These are phyloP conservation scores for Pandemis cinnamomeana DNA, from an alignment of 2,888 invertebrate genomes.

Conservation along the genomic window DNA sequence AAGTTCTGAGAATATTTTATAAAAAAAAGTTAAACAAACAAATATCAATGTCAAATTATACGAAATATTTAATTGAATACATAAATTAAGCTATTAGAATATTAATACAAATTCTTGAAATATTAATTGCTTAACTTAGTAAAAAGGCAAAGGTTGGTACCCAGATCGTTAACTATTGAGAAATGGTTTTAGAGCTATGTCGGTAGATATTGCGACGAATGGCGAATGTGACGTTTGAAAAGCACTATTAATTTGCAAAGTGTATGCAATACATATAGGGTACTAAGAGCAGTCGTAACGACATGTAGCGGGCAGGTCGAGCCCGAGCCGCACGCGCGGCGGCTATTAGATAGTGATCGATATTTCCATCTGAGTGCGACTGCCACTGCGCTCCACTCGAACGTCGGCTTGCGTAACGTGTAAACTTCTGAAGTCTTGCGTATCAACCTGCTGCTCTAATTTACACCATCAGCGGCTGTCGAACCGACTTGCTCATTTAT, in stretches of 20 bases:
- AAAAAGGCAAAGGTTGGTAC: conserved; percentile 4
- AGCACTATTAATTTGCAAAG: conserved; percentile 5
- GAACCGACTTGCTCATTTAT: conserved; percentile 3
- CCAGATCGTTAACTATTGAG: neutral
- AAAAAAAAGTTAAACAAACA: neutral
- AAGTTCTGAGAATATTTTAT: neutral
- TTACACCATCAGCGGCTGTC: conserved; percentile 5
- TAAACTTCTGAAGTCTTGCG: conserved; percentile 30
- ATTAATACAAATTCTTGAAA: conserved; percentile 13
- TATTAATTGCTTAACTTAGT: conserved; percentile 18
- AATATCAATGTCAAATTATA: neutral
- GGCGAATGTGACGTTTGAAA: conserved; percentile 4
- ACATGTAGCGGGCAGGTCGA: conserved; percentile 37
- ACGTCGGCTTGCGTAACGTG: conserved; percentile 51
- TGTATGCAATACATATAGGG: neutral
- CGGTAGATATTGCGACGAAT: neutral
- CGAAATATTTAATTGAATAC: conserved; percentile 2
- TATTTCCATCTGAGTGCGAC: conserved; percentile 53
- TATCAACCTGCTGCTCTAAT: conserved; percentile 34
- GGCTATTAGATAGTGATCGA: conserved; percentile 59
- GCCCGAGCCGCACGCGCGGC: conserved; percentile 29
- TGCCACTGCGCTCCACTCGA: conserved; percentile 30
- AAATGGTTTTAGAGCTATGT: conserved; percentile 2
- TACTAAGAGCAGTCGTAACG: neutral
- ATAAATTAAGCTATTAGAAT: conserved; percentile 7